Evolutionary conservation across 2,888 invertebrate genomes (phyloP), one percentile per base, ranked within the genome.

Genomic region (Tanypteryx hageni): DNA sequence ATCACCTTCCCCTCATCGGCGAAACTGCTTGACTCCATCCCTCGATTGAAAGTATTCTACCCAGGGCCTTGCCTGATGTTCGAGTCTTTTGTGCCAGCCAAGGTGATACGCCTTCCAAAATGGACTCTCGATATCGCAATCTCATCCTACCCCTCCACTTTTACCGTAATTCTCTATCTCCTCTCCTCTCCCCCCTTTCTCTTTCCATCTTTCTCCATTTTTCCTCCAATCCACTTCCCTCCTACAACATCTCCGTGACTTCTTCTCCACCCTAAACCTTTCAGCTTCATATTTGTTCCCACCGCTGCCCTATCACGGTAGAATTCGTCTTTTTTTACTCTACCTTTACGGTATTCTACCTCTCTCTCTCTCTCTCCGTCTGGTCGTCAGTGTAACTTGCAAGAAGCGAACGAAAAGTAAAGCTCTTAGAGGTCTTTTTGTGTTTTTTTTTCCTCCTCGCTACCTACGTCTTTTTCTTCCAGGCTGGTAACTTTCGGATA

Each of bases 41-140:
- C 22, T 68, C 86, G 89, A 89, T 89, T 89, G 89, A 89, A 89
- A 89, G 89, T 89, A 89, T 64, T 68, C 89, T 31, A 44, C 64
- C 89, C 89, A 44, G 44, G 13, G 61, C 61, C 3, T 10, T 22
- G 59, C 58, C 61, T 59, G 86, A 83, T 83, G 83, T 57, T n/a
- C 83, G n/a, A 18, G 83, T 86, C 86, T 61, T 89, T 89, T 89
- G 89, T 89, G 86, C 86, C 85, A 57, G 31, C 61, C 61, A 68
- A 89, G 89, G 89, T 89, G 89, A 89, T 89, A 89, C 89, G 31
- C 64, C 10, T n/a, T 61, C 68, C 31, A 64, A 64, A 89, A 89
- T 89, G 89, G 89, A 89, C 89, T 64, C 18, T 27, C 16, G 44
- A 68, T 89, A 89, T 89, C 89, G 68, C 86, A 31, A 10, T 44